Base-by-base conservation (phyloP, 2,888 invertebrate species). In the Noctua janthe region DNA sequence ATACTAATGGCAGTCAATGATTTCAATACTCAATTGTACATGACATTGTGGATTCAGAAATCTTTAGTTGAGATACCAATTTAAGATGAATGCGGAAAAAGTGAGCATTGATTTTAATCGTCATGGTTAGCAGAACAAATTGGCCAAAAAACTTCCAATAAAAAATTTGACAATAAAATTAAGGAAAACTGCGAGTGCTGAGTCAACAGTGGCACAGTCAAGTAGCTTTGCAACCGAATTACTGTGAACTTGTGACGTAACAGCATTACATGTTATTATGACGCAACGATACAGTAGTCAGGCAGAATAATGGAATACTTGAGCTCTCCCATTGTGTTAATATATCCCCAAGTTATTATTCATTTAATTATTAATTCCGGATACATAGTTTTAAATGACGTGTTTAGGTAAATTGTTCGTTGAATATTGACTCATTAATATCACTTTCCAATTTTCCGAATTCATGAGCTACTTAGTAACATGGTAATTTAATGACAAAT, bases 221-320 rank as follows among this genome's bases (percentile, higher is more conserved):
- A 67, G 72, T 71, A 69, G 77, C 77, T 66, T 75, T 64, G 80
- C 84, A 75, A 83, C 77, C 59, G 78, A 80, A 79, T 87, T 88
- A 89, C 87, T 71, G 71, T 81, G 80, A 88, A 89, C 82, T 70
- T 79, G 64, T 88, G 86, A 88, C 88, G 85, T 78, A 80, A 78
- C 39, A 49, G 6, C 3, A 64, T 78, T 74, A 71, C 64, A 69
- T 64, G 67, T 62, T 56, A 84, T 56, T 69, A 29, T 87, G 85
- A 84, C 82, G 88, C 81, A 89, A 89, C 71, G 15, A 39, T 67
- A 79, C 70, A 72, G 62, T 71, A 75, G 64, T 73, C 43, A 54
- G 54, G 35, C 64, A 62, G 75, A 83, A 70, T 78, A 84, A 67
- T 66, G 35, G 73, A 77, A 76, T 66, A 69, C 70, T 74, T 70